phyloP scores from a whole-genome alignment of 2,888 invertebrate species.

The Philopedon plagiatum region DNA sequence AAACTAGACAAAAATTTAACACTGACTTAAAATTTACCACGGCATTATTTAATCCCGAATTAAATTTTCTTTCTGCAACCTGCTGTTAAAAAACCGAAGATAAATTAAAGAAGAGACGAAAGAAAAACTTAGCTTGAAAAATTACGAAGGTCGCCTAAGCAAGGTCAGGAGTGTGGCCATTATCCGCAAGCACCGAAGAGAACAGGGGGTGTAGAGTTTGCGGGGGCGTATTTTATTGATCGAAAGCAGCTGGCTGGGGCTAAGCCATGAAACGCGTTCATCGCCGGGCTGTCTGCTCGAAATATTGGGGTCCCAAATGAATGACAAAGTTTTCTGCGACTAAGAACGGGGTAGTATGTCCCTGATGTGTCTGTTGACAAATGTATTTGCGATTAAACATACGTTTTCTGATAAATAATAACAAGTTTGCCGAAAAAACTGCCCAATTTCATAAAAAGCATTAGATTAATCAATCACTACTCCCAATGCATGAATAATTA shows the following conservation, averaged over 20 bases:
- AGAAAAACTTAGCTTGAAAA: not conserved
- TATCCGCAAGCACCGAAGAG: not conserved
- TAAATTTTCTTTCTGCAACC: too few species aligned
- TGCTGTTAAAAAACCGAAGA: not conserved
- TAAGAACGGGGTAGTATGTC: not conserved
- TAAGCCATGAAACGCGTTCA: not conserved
- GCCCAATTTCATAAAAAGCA: too few species aligned
- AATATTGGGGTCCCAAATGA: not conserved
- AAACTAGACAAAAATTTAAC: too few species aligned
- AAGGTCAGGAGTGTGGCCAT: constrained; percentile 4
- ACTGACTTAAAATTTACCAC: too few species aligned
- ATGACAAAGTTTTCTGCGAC: not conserved
- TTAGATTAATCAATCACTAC: too few species aligned
- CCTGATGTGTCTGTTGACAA: too few species aligned
- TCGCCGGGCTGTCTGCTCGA: not conserved
- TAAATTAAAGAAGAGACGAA: too few species aligned
- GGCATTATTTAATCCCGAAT: too few species aligned
- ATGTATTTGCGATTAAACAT: too few species aligned
- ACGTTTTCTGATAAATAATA: too few species aligned
- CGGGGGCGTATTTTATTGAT: constrained; percentile 9
- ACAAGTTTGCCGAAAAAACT: too few species aligned
- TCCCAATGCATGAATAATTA: too few species aligned
- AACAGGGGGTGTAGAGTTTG: not conserved
- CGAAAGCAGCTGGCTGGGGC: constrained; percentile 1
- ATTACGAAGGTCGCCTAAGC: not conserved